These are phyloP conservation scores for Erpetoichthys calabaricus DNA, from an alignment of 2,797 vertebrate genomes.

Conservation along the genomic window DNA sequence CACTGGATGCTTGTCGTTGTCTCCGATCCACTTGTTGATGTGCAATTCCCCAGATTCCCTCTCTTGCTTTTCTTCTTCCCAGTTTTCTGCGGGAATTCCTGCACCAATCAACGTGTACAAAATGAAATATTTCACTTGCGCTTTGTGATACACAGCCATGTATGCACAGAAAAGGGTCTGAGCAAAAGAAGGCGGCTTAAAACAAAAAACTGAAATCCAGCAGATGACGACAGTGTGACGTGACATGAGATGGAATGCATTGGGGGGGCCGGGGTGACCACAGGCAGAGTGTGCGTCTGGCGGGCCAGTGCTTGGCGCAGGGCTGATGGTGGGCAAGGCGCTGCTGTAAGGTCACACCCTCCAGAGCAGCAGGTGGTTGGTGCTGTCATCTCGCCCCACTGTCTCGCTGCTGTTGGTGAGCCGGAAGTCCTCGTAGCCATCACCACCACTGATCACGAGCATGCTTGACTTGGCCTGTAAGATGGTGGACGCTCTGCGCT, in stretches of 20 bases:
- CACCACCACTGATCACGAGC: conserved; percentile 86
- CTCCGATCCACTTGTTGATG: too few species aligned
- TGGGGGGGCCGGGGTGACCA: conserved; percentile 7
- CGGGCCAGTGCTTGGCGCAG: conserved; percentile 9
- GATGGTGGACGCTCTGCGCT: conserved; percentile 53
- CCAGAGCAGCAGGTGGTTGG: conserved; percentile 93
- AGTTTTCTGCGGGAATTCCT: too few species aligned
- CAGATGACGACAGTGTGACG: too few species aligned
- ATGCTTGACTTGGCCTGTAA: conserved; percentile 65
- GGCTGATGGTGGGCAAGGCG: neutral
- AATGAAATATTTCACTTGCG: too few species aligned
- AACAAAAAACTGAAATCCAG: conserved; percentile 15
- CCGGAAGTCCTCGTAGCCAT: conserved; percentile 92
- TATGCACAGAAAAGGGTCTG: conserved; percentile 37
- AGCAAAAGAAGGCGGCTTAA: conserved; percentile 26
- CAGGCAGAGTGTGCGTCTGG: neutral
- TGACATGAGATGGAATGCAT: conserved; percentile 4
- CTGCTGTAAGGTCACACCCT: conserved; percentile 54
- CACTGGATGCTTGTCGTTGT: too few species aligned
- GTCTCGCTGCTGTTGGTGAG: conserved; percentile 90
- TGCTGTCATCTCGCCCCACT: conserved; percentile 88
- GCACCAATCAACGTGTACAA: too few species aligned
- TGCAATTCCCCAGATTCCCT: too few species aligned
- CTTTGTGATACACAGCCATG: conserved; percentile 18
- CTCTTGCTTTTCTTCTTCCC: too few species aligned